phyloP scores from a whole-genome alignment of 2,888 invertebrate genomes.

The Stramonita haemastoma region DNA sequence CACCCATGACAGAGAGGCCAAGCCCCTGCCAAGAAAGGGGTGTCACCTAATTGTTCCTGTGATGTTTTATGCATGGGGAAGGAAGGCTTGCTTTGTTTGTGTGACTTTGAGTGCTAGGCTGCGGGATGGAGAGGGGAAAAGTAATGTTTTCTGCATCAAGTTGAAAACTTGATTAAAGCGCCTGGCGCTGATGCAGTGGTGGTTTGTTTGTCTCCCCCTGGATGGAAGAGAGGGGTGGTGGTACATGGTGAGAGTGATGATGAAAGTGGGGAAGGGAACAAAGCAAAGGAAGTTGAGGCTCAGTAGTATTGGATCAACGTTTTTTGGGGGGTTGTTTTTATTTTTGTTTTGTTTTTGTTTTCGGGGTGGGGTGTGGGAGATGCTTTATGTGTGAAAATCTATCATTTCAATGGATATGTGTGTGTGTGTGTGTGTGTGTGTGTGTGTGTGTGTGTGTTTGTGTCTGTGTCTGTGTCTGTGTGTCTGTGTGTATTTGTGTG shows the following conservation, averaged over 20 bases:
- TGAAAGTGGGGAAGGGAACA: too few relatives aligned
- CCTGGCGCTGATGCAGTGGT: too few relatives aligned
- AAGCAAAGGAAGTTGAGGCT: too few relatives aligned
- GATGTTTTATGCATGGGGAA: background rate
- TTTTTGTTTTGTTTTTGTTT: too few relatives aligned
- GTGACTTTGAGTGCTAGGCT: background rate
- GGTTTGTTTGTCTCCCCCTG: too few relatives aligned
- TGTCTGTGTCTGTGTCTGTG: background rate
- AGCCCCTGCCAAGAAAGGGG: background rate
- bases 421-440: background rate
- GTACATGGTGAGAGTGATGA: too few relatives aligned
- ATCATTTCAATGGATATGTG: background rate
- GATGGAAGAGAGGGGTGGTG: too few relatives aligned
- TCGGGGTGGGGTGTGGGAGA: too few relatives aligned
- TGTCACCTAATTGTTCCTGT: background rate
- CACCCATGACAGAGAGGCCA: too few relatives aligned
- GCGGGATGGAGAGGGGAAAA: background rate
- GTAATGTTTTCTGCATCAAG: background rate
- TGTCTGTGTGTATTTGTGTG: background rate
- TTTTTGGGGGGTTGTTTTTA: too few relatives aligned
- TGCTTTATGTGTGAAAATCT: too few relatives aligned
- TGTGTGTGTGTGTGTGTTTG: background rate
- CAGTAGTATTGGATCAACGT: too few relatives aligned
- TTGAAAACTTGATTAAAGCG: background rate
- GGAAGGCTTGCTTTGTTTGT: background rate